Conservation (phyloP, 2,797 vertebrate genomes). For the Mareca penelope region DNA sequence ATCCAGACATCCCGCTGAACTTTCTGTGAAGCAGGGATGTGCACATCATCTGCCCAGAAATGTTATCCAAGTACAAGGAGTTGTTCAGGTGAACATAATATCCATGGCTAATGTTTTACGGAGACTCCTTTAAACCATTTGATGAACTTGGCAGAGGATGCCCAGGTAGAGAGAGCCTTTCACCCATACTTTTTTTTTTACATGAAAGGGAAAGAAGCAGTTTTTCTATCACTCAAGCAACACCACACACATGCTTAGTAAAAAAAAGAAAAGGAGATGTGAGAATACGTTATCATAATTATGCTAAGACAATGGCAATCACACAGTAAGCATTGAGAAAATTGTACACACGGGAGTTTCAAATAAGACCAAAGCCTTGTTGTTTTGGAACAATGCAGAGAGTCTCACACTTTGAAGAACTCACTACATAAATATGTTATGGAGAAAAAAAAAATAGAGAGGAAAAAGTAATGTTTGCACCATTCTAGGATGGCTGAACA, state of each 20-base stretch:
- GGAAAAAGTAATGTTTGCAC: background rate
- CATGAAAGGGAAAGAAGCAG: background rate
- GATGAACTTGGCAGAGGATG: background rate
- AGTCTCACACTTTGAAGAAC: background rate
- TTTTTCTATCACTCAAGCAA: background rate
- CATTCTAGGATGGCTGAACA: background rate
- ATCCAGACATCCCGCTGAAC: background rate
- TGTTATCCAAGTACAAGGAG: background rate
- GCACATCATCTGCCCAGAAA: background rate
- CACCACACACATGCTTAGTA: background rate
- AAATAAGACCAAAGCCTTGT: background rate
- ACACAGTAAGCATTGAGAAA: background rate
- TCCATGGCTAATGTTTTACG: background rate
- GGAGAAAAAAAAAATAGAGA: background rate
- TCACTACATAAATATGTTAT: background rate
- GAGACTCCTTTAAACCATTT: background rate
- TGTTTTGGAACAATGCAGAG: background rate
- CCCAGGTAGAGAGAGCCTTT: background rate
- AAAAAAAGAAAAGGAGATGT: background rate
- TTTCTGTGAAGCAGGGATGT: background rate
- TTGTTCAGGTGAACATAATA: background rate
- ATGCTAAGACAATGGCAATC: background rate
- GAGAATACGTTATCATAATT: background rate
- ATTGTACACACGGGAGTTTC: accelerated
- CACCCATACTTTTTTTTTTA: background rate